phyloP scores from a whole-genome alignment of 2,888 invertebrate species.

The Ophion ventricosus region DNA sequence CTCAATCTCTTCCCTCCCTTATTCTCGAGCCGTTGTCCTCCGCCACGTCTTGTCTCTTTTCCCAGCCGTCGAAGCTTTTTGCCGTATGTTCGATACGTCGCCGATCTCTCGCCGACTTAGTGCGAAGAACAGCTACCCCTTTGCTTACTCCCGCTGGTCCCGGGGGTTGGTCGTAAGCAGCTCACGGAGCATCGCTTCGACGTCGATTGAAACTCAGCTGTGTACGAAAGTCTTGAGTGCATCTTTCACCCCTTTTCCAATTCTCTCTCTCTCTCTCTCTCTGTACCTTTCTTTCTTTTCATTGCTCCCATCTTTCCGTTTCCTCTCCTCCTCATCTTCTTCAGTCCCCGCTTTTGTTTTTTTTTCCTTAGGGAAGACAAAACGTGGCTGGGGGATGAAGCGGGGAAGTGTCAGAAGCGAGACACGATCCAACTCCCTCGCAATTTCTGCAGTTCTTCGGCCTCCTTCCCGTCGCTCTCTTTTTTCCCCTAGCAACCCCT shows the following conservation, averaged over 20 bases:
- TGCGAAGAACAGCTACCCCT: conserved; percentile 22
- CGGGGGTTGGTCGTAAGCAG: conserved; percentile 70
- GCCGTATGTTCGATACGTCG: conserved; percentile 36
- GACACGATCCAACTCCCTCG: too few species aligned
- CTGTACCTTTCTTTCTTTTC: conserved; percentile 1
- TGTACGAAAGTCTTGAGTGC: conserved; percentile 77
- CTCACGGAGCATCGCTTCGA: conserved; percentile 77
- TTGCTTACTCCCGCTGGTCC: background rate
- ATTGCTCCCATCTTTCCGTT: background rate
- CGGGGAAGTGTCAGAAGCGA: too few species aligned
- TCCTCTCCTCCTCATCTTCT: conserved; percentile 5
- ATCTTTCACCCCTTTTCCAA: conserved; percentile 58
- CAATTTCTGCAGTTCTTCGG: conserved; percentile 57
- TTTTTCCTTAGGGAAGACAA: conserved; percentile 45
- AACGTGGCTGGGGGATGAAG: conserved; percentile 74
- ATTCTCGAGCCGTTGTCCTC: background rate
- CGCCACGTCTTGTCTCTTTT: background rate
- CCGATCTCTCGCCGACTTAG: conserved; percentile 52
- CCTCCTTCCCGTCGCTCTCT: background rate
- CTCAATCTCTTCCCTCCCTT: too few species aligned
- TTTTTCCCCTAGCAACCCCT: background rate
- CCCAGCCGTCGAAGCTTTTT: too few species aligned
- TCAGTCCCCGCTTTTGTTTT: conserved; percentile 24
- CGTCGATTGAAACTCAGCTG: conserved; percentile 77
- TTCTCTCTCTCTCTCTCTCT: conserved; percentile 15